phyloP scores from a whole-genome alignment of 2,888 invertebrate genomes.

The Orthosia gothica region DNA sequence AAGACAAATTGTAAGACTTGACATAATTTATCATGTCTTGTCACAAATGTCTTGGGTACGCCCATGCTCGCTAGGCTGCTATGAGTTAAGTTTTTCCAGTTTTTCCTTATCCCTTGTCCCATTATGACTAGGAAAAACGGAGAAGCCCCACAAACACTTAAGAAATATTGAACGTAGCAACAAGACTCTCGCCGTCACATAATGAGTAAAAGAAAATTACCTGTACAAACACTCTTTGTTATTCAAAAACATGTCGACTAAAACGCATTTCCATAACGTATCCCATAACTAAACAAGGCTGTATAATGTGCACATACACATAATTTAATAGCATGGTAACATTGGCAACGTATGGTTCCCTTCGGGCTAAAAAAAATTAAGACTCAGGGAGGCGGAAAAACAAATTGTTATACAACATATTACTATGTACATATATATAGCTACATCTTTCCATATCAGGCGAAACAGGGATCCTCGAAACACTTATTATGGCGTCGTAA shows the following conservation, averaged over 20 bases:
- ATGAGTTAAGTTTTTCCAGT: no score
- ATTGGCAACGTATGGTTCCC: constrained; percentile 16
- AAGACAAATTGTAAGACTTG: no score
- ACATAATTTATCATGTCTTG: no score
- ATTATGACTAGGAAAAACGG: neutral
- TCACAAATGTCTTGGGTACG: no score
- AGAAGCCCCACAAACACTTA: neutral
- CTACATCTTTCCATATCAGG: constrained; percentile 21
- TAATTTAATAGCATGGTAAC: constrained; percentile 25
- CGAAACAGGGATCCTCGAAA: constrained; percentile 11
- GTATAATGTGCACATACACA: constrained; percentile 5
- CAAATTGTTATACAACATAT: constrained; percentile 33
- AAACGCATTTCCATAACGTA: constrained; percentile 10
- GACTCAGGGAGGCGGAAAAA: constrained; percentile 42
- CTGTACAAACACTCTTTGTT: neutral
- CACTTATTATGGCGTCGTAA: constrained; percentile 45
- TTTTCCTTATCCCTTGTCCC: no score
- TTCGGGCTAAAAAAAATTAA: constrained; percentile 48
- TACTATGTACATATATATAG: neutral
- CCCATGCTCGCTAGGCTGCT: no score
- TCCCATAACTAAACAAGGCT: constrained; percentile 23
- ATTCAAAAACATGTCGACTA: neutral
- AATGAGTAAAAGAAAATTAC: neutral
- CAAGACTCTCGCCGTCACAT: neutral
- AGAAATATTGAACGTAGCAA: neutral